phyloP scores from a whole-genome alignment of 2,888 invertebrate genomes.

The Halictus quadricinctus region DNA sequence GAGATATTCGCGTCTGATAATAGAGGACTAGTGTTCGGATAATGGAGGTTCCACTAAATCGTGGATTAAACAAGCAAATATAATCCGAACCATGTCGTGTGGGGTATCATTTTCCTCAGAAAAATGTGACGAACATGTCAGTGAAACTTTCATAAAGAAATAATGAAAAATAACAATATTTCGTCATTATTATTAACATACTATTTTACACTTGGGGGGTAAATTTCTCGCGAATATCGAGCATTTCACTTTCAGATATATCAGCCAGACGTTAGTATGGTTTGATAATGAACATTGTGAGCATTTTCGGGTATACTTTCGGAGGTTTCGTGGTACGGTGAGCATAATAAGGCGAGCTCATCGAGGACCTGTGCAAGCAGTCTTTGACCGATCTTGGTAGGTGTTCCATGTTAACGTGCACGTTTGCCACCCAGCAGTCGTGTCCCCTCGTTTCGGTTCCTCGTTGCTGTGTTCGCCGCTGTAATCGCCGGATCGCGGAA shows the following conservation, averaged over 20 bases:
- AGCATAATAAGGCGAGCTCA: neutral
- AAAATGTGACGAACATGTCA: neutral
- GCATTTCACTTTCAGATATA: neutral
- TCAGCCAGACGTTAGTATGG: neutral
- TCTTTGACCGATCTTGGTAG: neutral
- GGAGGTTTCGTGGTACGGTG: neutral
- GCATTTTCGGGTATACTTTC: neutral
- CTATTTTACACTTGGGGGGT: too few relatives aligned
- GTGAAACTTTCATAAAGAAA: neutral
- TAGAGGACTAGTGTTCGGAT: neutral
- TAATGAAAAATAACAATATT: neutral
- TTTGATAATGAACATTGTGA: neutral
- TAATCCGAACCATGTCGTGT: neutral
- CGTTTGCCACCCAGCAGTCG: neutral
- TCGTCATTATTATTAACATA: neutral
- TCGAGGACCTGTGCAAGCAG: neutral
- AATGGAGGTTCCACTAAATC: neutral
- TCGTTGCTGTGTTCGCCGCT: neutral
- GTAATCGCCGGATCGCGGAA: constrained; percentile 20
- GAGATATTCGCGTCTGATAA: neutral
- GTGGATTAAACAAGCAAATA: neutral
- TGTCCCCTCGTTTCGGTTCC: constrained; percentile 1
- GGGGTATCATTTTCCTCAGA: neutral
- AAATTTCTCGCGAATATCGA: too few relatives aligned
- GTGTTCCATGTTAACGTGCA: neutral